Evolutionary conservation across 2,888 invertebrate species (phyloP), one percentile per base, ranked within the genome.

Genomic region (Spatulosminthurus flaviceps): DNA sequence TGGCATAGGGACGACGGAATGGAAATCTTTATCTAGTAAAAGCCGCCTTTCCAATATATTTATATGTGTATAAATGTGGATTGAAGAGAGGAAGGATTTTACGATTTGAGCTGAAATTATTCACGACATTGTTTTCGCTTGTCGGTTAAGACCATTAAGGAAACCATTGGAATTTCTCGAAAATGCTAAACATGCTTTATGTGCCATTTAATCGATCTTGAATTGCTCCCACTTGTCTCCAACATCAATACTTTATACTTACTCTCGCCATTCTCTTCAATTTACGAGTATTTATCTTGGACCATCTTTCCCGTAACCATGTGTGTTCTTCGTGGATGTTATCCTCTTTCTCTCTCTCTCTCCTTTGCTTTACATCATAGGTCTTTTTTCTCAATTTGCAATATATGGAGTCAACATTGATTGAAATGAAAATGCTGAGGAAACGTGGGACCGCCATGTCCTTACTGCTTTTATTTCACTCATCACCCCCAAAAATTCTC

Each of bases 121-220:
- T 51, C 51, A 51, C 51, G n/a, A 51, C 51, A 51, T 51, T 51
- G 51, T 51, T 51, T 51, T 51, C 51, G 51, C 51, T 51, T 51
- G 51, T 51, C 51, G 51, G 51, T 51, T 51, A 13, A 51, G 51
- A 51, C 64, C 64, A 64, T 64, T 64, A 64, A 22, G 64, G 24
- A 11, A 64, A 26, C 64, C 64, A 67, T 67, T 67, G 67, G 67
- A 67, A 67, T 67, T 26, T 67, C 29, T 28, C 0, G 19, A 28
- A 28, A 67, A 67, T 67, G 29, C 67, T 67, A 26, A 67, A 26
- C 26, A 67, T 29, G 26, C 16, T 67, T 67, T 28, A 19, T 67
- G 29, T 67, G 28, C 28, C 28, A 67, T 67, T 67, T 67, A 67
- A 67, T 67, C 29, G 28, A 67, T 67, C 28, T 67, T 29, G 28